These are phyloP conservation scores for Tridacna gigas DNA, from an alignment of 2,888 invertebrate species.

Conservation along the genomic window DNA sequence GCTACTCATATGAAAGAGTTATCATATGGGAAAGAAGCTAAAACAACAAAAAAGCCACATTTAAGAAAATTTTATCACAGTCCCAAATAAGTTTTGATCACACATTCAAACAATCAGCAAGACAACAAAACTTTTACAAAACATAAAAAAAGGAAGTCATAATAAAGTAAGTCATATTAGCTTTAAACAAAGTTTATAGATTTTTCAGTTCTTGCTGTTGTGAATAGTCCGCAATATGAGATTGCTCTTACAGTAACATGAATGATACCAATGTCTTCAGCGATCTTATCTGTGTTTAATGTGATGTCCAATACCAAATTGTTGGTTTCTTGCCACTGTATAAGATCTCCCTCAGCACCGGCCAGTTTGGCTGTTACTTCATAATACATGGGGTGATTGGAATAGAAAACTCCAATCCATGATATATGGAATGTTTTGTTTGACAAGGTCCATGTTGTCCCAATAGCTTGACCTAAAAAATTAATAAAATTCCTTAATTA, in stretches of 20 bases:
- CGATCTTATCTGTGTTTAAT: slow-evolving; percentile 13
- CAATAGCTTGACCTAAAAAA: slow-evolving; percentile 12
- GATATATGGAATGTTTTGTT: not conserved
- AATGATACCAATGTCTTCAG: slow-evolving; percentile 15
- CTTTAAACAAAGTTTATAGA: slow-evolving; percentile 6
- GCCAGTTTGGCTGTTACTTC: slow-evolving; percentile 35
- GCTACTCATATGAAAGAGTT: too few species aligned
- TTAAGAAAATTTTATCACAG: too few species aligned
- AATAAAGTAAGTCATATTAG: not conserved
- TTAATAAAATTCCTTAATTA: not conserved
- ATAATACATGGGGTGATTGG: slow-evolving; percentile 38
- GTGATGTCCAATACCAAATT: slow-evolving; percentile 25
- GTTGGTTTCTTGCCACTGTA: slow-evolving; percentile 58
- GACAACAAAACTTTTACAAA: too few species aligned
- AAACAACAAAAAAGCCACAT: too few species aligned
- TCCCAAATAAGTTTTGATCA: too few species aligned
- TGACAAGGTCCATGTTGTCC: slow-evolving; percentile 14
- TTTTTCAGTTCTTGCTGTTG: not conserved
- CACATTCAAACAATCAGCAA: too few species aligned
- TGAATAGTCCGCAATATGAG: slow-evolving; percentile 33
- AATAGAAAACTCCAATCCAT: slow-evolving; percentile 42
- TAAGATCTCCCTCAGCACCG: slow-evolving; percentile 25
- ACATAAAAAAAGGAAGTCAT: too few species aligned
- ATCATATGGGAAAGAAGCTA: too few species aligned
- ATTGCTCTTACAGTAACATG: slow-evolving; percentile 39